Base-by-base conservation (phyloP, 2,797 vertebrate genomes). In the Pitangus sulphuratus region DNA sequence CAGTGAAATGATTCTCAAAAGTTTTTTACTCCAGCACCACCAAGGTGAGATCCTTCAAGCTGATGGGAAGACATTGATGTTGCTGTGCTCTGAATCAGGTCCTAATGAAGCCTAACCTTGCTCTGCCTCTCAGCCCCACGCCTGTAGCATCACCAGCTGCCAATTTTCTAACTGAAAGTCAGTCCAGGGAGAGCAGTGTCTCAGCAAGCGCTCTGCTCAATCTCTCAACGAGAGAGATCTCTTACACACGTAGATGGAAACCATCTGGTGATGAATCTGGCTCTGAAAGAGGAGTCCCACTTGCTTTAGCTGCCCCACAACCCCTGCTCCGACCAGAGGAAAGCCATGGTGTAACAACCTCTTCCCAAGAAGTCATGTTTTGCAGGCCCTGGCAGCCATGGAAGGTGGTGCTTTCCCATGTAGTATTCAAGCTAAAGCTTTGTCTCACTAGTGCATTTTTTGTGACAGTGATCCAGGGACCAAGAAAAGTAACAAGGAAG, bases 401-500 rank as follows among this genome's bases (percentile, higher is more conserved):
- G 45, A 85, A 51, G 11, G 17, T 15, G 9, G 11, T 40, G 33
- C 40, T 65, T 90, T 51, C 53, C 47, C 30, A 8, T 8, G 31
- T 1, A 53, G n/a, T 11, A 68, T 61, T 42, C 61, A 61, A 93
- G 35, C 35, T 87, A 66, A 93, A 87, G 30, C 48, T 68, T 50
- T 58, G 79, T 75, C 58, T 83, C 56, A 42, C 35, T 42, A 50
- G 44, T 0, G 0, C 5, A n/a, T 77, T 80, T 76, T 76, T 74
- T 76, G 53, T 78, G 57, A 79, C 48, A 84, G 31, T 35, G 56
- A 78, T 62, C 78, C 60, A 87, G 64, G 62, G 81, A 70, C 85
- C 45, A 62, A 85, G 57, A 26, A 62, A 90, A 79, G 64, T 44
- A 95, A 51, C 20, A 74, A 45, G 20, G 26, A 96, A 92, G 74